Base-by-base conservation (phyloP, 2,797 vertebrate genomes). In the Holocentrus rufus region DNA sequence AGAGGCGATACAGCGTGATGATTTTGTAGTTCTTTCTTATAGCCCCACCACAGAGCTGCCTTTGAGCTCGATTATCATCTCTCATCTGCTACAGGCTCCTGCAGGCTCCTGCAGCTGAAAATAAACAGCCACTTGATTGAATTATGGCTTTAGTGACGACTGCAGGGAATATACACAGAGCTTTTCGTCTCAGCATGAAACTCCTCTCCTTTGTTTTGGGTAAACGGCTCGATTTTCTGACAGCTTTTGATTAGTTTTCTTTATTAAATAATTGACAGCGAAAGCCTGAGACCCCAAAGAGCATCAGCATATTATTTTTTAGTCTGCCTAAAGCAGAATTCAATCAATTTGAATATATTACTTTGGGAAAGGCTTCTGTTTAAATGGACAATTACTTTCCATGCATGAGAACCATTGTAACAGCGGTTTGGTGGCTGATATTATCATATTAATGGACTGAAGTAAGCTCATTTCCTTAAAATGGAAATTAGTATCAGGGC, bases 281-380 rank as follows among this genome's bases (percentile, higher is more conserved):
- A 85, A 80, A 69, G 67, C 57, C 34, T 20, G 63, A 66, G 77
- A 77, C 65, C 64, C 65, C 0, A 25, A 67, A 65, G 67, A 82
- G 57, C 17, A 60, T 79, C 79, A 84, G 56, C 69, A 76, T 71
- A 79, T 87, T 76, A 42, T 49, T 75, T 83, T 82, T 68, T 50
- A 67, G 66, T 23, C 62, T 56, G 72, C 77, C 76, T 77, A 31
- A 58, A 77, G 81, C 70, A 63, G 30, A 84, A 81, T 83, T 69
- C 52, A 84, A 85, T 85, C 81, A 72, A 74, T 88, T 79, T 84
- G 71, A 89, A 89, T 81, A 66, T 67, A 81, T 85, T 85, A 76
- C 82, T 79, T 72, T 62, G 58, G 70, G 64, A 80, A 66, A 71
- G 34, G 73, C 7, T 74, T 85, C 55, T 74, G 58, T 82, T 65